Conservation (phyloP, 2,888 invertebrate genomes). For the Parnassius apollo region DNA sequence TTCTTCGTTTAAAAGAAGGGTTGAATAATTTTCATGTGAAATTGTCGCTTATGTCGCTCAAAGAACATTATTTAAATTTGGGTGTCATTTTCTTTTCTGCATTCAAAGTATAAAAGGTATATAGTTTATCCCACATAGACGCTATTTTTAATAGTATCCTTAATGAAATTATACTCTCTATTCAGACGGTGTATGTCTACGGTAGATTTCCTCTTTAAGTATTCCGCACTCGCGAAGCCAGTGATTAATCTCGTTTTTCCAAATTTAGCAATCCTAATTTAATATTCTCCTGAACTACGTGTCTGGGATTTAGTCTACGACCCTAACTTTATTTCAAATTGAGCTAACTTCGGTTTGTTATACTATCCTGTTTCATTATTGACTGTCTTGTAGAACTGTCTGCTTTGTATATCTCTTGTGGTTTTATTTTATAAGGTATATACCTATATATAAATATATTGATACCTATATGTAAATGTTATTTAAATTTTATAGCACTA, state of each 20-base stretch:
- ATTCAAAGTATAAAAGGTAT: no score
- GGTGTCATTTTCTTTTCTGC: background rate
- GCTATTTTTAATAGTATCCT: background rate
- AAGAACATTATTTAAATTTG: background rate
- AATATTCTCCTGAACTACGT: conserved; percentile 27
- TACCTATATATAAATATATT: no score
- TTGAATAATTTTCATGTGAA: no score
- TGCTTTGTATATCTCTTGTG: background rate
- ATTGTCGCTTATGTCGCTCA: no score
- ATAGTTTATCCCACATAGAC: no score
- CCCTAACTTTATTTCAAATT: conserved; percentile 14
- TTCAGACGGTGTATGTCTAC: conserved; percentile 20
- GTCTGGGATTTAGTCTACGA: conserved; percentile 23
- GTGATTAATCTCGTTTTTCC: conserved; percentile 28
- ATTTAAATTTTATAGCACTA: no score
- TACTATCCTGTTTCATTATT: conserved; percentile 24
- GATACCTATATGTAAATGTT: no score
- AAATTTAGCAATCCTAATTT: conserved; percentile 29
- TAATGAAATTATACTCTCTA: conserved; percentile 14
- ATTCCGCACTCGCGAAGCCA: conserved; percentile 19
- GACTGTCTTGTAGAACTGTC: conserved; percentile 6
- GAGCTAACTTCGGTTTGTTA: conserved; percentile 25
- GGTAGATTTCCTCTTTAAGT: conserved; percentile 19
- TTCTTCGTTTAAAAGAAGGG: no score
- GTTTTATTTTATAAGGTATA: background rate